phyloP scores from a whole-genome alignment of 1,140 invertebrate genomes.

The Artemia franciscana region DNA sequence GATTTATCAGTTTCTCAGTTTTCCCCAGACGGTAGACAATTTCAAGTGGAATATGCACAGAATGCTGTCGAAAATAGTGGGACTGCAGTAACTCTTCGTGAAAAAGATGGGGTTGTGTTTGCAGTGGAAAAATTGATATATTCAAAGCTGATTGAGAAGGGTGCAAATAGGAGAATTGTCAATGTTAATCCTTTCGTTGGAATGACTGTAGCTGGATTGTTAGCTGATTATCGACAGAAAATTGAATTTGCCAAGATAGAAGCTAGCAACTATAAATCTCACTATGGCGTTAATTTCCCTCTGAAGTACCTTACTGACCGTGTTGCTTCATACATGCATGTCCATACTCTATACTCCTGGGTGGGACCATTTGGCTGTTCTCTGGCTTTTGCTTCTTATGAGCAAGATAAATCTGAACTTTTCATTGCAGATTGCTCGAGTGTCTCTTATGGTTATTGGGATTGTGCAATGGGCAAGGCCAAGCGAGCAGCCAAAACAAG shows the following conservation, averaged over 20 bases:
- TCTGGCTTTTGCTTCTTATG: constrained; percentile 63
- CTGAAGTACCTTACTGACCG: constrained; percentile 64
- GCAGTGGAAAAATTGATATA: constrained; percentile 92
- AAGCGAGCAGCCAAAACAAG: constrained; percentile 96
- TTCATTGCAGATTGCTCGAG: constrained; percentile 91
- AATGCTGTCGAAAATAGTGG: constrained; percentile 99
- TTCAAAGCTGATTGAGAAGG: constrained; percentile 86
- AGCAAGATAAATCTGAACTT: constrained; percentile 60
- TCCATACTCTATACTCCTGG: constrained; percentile 86
- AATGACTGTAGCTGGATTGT: constrained; percentile 73
- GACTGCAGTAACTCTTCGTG: constrained; percentile 76
- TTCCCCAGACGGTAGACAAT: constrained; percentile 93
- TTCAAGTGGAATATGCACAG: constrained; percentile 97
- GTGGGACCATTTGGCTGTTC: constrained; percentile 83
- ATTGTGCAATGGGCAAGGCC: constrained; percentile 87
- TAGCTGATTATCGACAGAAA: constrained; percentile 78
- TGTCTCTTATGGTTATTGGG: constrained; percentile 81
- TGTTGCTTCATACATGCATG: constrained; percentile 84
- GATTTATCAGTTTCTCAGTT: constrained; percentile 98
- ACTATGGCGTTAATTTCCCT: constrained; percentile 64
- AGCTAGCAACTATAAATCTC: constrained; percentile 61
- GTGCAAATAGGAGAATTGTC: constrained; percentile 81
- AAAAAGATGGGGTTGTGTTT: constrained; percentile 89
- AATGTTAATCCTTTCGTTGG: constrained; percentile 85
- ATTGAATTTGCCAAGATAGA: constrained; percentile 71